These are phyloP conservation scores for Andinoacara biseriatus DNA, from an alignment of 2,113 vertebrate genomes.

Conservation along the genomic window DNA sequence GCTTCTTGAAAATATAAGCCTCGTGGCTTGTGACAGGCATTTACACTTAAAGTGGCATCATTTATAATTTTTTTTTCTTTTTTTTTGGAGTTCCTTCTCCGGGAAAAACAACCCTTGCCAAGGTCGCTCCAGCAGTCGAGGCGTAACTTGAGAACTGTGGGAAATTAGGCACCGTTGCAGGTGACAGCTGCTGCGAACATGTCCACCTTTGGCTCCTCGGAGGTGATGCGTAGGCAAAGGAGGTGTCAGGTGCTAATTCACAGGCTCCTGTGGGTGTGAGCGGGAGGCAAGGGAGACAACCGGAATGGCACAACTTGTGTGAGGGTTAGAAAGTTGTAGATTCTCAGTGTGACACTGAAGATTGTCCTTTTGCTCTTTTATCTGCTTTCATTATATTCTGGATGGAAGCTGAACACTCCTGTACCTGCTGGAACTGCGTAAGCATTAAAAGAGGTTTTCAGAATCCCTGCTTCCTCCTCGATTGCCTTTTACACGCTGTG, in stretches of 20 bases:
- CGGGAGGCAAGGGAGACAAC: conserved; percentile 24
- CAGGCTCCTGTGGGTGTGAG: conserved; percentile 62
- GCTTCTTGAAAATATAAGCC: conserved; percentile 43
- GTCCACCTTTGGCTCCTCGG: conserved; percentile 44
- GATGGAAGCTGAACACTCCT: conserved; percentile 3
- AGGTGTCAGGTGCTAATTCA: conserved; percentile 68
- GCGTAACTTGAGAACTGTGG: conserved; percentile 47
- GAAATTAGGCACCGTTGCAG: conserved; percentile 42
- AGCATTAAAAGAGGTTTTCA: neutral
- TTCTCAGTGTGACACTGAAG: conserved; percentile 82
- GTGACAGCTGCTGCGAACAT: conserved; percentile 48
- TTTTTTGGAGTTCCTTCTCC: neutral
- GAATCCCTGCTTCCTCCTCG: conserved; percentile 27
- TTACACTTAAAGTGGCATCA: conserved; percentile 3
- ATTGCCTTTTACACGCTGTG: conserved; percentile 37
- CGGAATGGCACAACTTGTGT: conserved; percentile 38
- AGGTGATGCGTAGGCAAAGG: conserved; percentile 57
- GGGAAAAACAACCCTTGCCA: conserved; percentile 4
- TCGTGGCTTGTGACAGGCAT: conserved; percentile 29
- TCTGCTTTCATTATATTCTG: neutral
- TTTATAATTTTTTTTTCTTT: neutral
- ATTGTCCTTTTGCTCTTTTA: conserved; percentile 75
- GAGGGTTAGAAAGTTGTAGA: conserved; percentile 78
- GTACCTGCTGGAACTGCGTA: neutral
- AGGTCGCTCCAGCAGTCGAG: conserved; percentile 36